Evolutionary conservation across 2,797 vertebrate species (phyloP).

Genomic region (Phataginus tricuspis): DNA sequence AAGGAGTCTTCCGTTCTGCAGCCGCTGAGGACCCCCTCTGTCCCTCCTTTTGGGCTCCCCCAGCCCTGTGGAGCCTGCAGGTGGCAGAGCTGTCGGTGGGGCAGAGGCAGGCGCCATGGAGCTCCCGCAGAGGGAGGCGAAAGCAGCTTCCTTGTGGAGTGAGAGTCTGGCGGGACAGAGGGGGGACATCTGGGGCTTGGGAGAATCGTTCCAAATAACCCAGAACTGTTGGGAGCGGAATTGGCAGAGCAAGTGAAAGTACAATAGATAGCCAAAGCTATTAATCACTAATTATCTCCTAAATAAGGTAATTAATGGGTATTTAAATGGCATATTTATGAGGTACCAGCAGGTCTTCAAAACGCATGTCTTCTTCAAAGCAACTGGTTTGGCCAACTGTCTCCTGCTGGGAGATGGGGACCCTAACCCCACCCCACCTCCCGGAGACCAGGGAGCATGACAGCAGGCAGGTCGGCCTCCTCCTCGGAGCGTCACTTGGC

Average conservation of each 20-base stretch:
- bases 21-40: background rate
- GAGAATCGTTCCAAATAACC: constrained; percentile 61
- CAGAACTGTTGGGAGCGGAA: constrained; percentile 55
- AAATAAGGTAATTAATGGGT: constrained; percentile 74
- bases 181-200: constrained; percentile 43
- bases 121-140: background rate
- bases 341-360: constrained; percentile 73
- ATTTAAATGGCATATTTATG: constrained; percentile 67
- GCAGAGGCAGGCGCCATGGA: background rate
- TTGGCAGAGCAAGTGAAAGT: constrained; percentile 76
- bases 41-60: background rate
- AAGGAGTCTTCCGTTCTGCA: background rate
- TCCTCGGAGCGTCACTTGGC: background rate
- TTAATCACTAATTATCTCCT: constrained; percentile 80
- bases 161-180: constrained; percentile 51
- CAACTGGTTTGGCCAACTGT: constrained; percentile 21
- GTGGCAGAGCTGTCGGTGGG: background rate
- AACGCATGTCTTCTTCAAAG: constrained; percentile 60
- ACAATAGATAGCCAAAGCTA: constrained; percentile 73
- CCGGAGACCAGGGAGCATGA: fast-evolving
- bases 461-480: background rate
- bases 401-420: background rate
- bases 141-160: background rate
- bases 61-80: background rate
- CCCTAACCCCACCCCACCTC: background rate